A percentile compares a stretch with the other conserved stretches of the same genome.
phyloP scores from a whole-genome alignment of 2,113 vertebrate genomes.

The Opisthocomus hoazin region DNA sequence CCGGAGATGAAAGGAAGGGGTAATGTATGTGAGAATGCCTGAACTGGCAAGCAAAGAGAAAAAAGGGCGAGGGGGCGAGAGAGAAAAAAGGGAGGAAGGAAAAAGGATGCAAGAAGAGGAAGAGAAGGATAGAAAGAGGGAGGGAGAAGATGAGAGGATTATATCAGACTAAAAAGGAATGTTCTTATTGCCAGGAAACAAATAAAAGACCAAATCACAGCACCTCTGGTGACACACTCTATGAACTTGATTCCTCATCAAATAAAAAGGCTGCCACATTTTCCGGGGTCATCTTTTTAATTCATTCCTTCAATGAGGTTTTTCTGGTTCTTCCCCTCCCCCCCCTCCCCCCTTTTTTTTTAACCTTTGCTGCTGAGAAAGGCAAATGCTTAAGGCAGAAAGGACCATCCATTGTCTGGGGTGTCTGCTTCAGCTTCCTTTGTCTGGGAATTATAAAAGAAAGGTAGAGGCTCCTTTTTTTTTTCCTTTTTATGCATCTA shows the following conservation, averaged over 20 bases:
- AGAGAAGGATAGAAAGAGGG: neutral
- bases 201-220: constrained; percentile 19
- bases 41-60: constrained; percentile 26
- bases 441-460: constrained; percentile 39
- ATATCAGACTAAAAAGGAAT: neutral
- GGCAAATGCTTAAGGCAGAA: constrained; percentile 24
- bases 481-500: neutral
- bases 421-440: constrained; percentile 42
- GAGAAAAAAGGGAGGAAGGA: constrained; percentile 35
- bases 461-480: neutral
- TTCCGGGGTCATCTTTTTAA: constrained; percentile 53
- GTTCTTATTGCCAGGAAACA: constrained; percentile 39
- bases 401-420: neutral
- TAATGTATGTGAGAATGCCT: constrained; percentile 73
- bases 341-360: neutral
- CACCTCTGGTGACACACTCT: neutral
- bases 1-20: constrained; percentile 73
- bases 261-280: constrained; percentile 42
- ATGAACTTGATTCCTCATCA: constrained; percentile 61
- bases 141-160: constrained; percentile 6
- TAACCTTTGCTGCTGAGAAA: constrained; percentile 34
- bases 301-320: constrained; percentile 37
- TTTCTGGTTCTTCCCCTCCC: neutral
- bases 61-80: neutral
- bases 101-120: constrained; percentile 32